Evolutionary conservation across 2,888 invertebrate genomes (phyloP).

Genomic region (Drosophila parthenogenetica): DNA sequence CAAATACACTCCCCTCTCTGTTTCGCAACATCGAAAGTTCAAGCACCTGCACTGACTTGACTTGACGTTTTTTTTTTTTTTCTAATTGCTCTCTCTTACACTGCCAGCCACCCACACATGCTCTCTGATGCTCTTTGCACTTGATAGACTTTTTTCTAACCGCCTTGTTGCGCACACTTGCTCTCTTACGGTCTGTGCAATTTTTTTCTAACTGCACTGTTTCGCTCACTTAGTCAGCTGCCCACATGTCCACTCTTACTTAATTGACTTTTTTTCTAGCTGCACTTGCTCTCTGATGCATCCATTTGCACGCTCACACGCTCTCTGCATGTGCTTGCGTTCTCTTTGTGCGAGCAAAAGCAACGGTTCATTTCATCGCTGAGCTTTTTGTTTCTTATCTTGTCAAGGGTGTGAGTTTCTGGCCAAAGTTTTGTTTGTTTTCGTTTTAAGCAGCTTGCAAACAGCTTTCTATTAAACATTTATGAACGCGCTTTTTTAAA

Average conservation of each 20-base stretch:
- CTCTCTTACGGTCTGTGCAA: too few relatives aligned
- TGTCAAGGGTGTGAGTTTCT: slow-evolving; percentile 25
- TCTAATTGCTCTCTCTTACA: slow-evolving; percentile 19
- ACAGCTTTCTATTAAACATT: not conserved
- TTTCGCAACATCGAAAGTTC: slow-evolving; percentile 41
- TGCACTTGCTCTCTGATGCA: not conserved
- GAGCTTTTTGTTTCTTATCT: slow-evolving; percentile 47
- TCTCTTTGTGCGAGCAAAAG: not conserved
- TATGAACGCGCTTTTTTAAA: not conserved
- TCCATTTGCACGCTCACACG: not conserved
- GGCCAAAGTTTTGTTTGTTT: slow-evolving; percentile 33
- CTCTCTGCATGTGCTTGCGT: slow-evolving; percentile 1
- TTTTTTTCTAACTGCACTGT: too few relatives aligned
- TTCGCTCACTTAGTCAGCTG: too few relatives aligned
- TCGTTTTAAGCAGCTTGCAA: slow-evolving; percentile 4
- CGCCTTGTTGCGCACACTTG: too few relatives aligned
- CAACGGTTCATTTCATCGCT: slow-evolving; percentile 65
- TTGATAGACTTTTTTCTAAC: too few relatives aligned
- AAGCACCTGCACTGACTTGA: slow-evolving; percentile 47
- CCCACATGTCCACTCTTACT: too few relatives aligned
- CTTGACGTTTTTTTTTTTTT: slow-evolving; percentile 26
- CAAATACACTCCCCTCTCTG: not conserved
- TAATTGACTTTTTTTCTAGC: too few relatives aligned
- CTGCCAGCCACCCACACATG: not conserved
- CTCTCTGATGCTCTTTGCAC: not conserved